Evolutionary conservation across 1,140 invertebrate genomes (phyloP).

Genomic region (Hylaeus anthracinus): DNA sequence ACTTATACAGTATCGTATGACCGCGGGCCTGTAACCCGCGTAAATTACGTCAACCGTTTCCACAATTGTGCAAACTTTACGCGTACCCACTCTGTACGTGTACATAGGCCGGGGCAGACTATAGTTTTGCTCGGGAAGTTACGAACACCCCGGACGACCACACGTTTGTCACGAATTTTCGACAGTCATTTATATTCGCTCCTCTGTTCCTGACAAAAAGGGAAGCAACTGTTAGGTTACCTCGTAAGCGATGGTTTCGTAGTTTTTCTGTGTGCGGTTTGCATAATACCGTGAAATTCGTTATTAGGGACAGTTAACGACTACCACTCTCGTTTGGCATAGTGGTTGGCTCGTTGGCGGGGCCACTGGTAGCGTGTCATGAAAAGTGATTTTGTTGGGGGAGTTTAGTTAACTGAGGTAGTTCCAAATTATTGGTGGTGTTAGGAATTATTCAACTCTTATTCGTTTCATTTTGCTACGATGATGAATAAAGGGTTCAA

Average conservation of each 20-base stretch:
- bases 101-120: conserved; percentile 26
- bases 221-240: neutral
- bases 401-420: too few species aligned
- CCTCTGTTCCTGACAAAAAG: conserved; percentile 13
- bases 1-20: conserved; percentile 61
- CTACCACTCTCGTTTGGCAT: too few species aligned
- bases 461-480: too few species aligned
- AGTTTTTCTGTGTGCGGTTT: neutral
- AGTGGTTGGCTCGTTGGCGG: too few species aligned
- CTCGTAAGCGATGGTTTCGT: neutral
- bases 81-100: conserved; percentile 7
- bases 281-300: neutral
- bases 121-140: conserved; percentile 56
- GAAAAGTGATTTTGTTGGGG: too few species aligned
- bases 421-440: too few species aligned
- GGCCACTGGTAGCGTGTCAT: too few species aligned
- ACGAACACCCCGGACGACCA: conserved; percentile 28
- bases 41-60: conserved; percentile 61
- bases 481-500: too few species aligned
- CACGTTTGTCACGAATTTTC: conserved; percentile 55
- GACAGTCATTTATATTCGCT: conserved; percentile 44
- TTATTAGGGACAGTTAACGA: too few species aligned
- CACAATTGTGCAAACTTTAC: conserved; percentile 53
- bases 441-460: too few species aligned
- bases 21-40: conserved; percentile 54